Base-by-base conservation (phyloP, 1,140 invertebrate genomes). In the Sogatella furcifera region DNA sequence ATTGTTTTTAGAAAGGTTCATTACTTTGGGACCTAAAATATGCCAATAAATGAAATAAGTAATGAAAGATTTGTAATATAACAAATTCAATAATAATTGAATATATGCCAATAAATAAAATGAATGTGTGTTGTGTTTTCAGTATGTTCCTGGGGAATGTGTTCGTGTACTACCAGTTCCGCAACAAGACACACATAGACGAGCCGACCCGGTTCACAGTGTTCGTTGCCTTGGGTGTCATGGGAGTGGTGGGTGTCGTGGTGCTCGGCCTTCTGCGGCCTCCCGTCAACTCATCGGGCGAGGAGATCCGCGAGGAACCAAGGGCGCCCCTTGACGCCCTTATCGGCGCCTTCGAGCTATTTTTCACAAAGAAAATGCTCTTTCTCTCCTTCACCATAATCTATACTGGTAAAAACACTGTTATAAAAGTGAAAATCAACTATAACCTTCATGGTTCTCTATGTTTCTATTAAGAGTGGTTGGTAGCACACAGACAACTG, bases 101-200 rank as follows among this genome's bases (percentile, higher is more conserved):
- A n/a, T n/a, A n/a, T n/a, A n/a, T n/a, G n/a, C n/a, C n/a, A n/a
- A n/a, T n/a, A n/a, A n/a, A n/a, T n/a, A n/a, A n/a, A n/a, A n/a
- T n/a, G n/a, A n/a, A n/a, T 44, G 2, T 44, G 44, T 56, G 28
- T 55, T 60, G 19, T 13, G 38, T 61, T 42, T 6, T 64, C 80
- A 91, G 93, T 69, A 83, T 95, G 74, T 88, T 97, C 70, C 83
- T 92, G 67, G 95, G 95, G 52, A 98, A 98, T 70, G 76, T 94
- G 9, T 97, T 96, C 74, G 92, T 97, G 10, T 96, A 85, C 73
- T 90, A 92, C 69, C 82, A 86, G 71, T 95, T 97, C 73, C 83
- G 86, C 79, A 88, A 87, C 53, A 78, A 85, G 42, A 34, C 38
- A 14, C 21, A 63, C 38, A 82, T 83, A 49, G 84, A 89, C 56